Evolutionary conservation across 64 coral and sea anemone genomes (phyloP).

Genomic region (Montipora cactus): DNA sequence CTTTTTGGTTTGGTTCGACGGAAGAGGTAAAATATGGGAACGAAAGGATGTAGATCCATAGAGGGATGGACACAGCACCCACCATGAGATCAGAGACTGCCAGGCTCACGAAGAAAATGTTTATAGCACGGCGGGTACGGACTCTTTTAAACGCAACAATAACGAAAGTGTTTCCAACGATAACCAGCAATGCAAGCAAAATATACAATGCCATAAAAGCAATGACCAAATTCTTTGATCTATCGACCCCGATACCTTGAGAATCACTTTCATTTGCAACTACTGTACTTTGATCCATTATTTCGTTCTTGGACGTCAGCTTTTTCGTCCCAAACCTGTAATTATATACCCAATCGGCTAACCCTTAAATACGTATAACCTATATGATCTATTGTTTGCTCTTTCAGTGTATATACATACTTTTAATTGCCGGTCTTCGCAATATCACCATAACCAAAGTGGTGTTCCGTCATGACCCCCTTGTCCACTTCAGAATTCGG

Average conservation of each 20-base stretch:
- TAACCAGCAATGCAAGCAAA: constrained; percentile 22
- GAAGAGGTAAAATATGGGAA: constrained; percentile 13
- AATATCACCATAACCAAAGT: neutral
- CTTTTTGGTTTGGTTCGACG: neutral
- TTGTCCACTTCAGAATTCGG: neutral
- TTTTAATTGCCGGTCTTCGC: neutral
- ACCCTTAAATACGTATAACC: neutral
- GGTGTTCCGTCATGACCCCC: neutral
- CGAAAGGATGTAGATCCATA: constrained; percentile 47
- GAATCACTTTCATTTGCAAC: neutral
- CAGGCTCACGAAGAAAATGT: constrained; percentile 70
- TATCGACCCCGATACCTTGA: neutral
- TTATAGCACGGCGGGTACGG: constrained; percentile 31
- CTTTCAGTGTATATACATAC: neutral
- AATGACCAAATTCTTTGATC: constrained; percentile 15
- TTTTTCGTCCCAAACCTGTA: neutral
- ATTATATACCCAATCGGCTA: neutral
- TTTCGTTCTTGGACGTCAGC: neutral
- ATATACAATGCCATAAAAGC: constrained; percentile 39
- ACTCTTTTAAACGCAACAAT: constrained; percentile 37
- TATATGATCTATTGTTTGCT: neutral
- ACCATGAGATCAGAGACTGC: constrained; percentile 55
- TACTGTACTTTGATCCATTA: neutral
- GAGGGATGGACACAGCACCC: constrained; percentile 52
- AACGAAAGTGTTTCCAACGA: constrained; percentile 62